Evolutionary conservation across 2,113 vertebrate genomes (phyloP).

Genomic region (Phrynocephalus versicolor): DNA sequence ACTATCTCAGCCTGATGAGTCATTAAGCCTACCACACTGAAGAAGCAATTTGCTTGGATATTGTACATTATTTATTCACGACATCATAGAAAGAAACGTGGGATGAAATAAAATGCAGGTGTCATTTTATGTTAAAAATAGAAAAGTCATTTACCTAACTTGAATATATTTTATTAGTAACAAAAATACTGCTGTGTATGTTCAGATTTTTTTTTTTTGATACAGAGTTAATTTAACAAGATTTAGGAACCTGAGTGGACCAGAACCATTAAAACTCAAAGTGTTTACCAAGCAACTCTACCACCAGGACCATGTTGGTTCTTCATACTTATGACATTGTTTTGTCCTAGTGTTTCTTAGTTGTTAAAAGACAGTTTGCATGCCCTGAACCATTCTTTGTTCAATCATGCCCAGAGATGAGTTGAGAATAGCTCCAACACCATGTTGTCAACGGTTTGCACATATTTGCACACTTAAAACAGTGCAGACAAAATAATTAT

Average conservation of each 20-base stretch:
- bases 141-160: constrained; percentile 42
- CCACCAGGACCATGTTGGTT: no score
- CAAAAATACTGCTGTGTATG: constrained; percentile 29
- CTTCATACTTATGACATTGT: no score
- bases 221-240: neutral
- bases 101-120: constrained; percentile 47
- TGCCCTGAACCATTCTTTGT: no score
- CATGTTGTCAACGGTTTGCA: no score
- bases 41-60: constrained; percentile 73
- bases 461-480: no score
- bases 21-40: constrained; percentile 61
- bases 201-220: neutral
- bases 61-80: constrained; percentile 58
- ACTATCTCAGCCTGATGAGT: constrained; percentile 57
- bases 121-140: constrained; percentile 47
- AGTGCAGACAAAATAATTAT: no score
- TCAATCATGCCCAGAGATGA: no score
- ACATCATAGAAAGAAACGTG: constrained; percentile 40
- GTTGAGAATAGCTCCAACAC: no score
- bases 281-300: no score
- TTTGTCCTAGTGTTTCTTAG: no score
- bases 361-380: no score
- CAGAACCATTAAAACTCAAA: no score
- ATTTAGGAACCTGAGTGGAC: neutral
- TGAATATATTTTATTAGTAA: constrained; percentile 63